These are phyloP conservation scores for Actinia tenebrosa DNA, from an alignment of 64 coral and sea anemone species.

Conservation along the genomic window DNA sequence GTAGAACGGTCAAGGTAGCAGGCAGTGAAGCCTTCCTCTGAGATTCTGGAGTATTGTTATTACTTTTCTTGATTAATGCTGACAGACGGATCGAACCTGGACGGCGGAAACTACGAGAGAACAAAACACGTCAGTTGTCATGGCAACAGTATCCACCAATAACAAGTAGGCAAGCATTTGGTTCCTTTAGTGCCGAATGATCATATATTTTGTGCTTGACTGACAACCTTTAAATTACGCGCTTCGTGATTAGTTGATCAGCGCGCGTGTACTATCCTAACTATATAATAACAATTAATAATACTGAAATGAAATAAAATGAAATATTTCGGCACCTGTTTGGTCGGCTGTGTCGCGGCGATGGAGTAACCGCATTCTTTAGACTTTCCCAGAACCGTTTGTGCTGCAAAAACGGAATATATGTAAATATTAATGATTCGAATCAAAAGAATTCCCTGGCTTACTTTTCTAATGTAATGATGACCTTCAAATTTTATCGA, in stretches of 20 bases:
- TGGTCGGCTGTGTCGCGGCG: constrained; percentile 75
- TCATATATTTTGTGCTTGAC: too few relatives aligned
- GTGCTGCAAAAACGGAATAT: constrained; percentile 44
- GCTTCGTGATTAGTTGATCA: too few relatives aligned
- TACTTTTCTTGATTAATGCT: constrained; percentile 59
- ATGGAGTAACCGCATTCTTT: constrained; percentile 68
- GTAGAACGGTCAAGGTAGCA: neutral
- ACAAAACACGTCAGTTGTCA: neutral
- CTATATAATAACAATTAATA: too few relatives aligned
- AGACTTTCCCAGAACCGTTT: constrained; percentile 93
- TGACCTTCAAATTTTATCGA: too few relatives aligned
- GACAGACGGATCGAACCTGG: constrained; percentile 75
- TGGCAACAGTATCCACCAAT: too few relatives aligned
- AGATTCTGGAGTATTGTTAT: constrained; percentile 33
- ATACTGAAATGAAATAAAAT: neutral
- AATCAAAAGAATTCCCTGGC: neutral
- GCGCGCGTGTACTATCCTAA: too few relatives aligned
- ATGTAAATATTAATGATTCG: neutral
- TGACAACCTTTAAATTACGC: too few relatives aligned
- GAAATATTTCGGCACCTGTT: constrained; percentile 12
- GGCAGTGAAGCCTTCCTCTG: constrained; percentile 52
- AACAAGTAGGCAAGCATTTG: too few relatives aligned
- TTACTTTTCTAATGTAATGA: too few relatives aligned
- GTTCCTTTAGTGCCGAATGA: too few relatives aligned
- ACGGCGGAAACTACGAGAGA: constrained; percentile 50